Evolutionary conservation across 2,888 invertebrate species (phyloP).

Genomic region (Drosophila peninsularis): DNA sequence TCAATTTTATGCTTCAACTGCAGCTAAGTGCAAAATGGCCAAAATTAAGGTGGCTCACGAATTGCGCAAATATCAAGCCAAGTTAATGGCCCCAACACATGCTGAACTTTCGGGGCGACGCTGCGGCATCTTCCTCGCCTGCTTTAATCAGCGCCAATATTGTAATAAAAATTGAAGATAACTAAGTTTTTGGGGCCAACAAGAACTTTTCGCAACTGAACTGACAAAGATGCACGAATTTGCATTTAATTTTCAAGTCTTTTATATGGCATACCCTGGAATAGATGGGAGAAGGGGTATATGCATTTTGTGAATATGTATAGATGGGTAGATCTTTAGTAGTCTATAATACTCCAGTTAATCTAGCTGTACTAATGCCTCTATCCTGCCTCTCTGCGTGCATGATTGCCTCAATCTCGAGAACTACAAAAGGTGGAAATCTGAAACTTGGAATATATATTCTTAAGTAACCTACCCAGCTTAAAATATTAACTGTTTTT

Average conservation of each 20-base stretch:
- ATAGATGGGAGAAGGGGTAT: rapidly evolving
- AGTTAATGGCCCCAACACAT: conserved; percentile 35
- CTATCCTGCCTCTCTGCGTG: not conserved
- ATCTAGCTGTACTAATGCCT: not conserved
- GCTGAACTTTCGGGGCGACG: conserved; percentile 23
- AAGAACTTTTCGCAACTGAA: conserved; percentile 61
- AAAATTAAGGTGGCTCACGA: conserved; percentile 43
- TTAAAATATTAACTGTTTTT: too few species aligned
- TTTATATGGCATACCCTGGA: conserved; percentile 10
- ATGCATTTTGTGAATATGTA: too few species aligned
- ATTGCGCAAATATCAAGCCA: conserved; percentile 46
- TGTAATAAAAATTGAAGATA: conserved; percentile 47
- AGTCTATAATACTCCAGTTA: not conserved
- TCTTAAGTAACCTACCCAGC: not conserved
- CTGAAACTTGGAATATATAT: not conserved
- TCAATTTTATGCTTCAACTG: conserved; percentile 81
- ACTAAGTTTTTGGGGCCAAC: conserved; percentile 13
- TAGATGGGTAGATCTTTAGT: not conserved
- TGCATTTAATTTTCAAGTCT: conserved; percentile 27
- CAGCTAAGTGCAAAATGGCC: conserved; percentile 71
- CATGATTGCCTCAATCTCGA: not conserved
- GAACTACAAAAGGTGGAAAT: not conserved
- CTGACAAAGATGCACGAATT: conserved; percentile 64
- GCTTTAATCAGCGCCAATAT: conserved; percentile 32
- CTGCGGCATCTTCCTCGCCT: not conserved